Evolutionary conservation across 2,888 invertebrate genomes (phyloP).

Genomic region (Eupithecia subumbrata): DNA sequence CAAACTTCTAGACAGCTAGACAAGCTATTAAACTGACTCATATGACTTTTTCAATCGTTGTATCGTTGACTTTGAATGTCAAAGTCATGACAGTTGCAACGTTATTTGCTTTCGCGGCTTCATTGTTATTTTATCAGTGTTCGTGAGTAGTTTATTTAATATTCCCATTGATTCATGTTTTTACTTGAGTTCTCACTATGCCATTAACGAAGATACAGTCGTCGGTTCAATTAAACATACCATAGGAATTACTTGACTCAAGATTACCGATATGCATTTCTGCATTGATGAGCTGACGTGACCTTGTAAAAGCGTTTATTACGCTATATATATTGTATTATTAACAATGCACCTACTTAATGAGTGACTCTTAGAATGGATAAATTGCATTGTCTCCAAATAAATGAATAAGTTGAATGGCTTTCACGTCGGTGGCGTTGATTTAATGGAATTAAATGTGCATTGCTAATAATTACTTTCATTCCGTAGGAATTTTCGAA

Average conservation of each 20-base stretch:
- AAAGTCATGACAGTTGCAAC: constrained; percentile 28
- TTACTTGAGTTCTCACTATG: constrained; percentile 62
- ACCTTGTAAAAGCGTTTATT: constrained; percentile 6
- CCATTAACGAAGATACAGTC: constrained; percentile 40
- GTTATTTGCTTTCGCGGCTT: constrained; percentile 47
- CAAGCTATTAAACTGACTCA: constrained; percentile 35
- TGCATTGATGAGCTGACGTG: constrained; percentile 21
- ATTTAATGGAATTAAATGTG: constrained; percentile 30
- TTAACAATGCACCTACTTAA: background rate
- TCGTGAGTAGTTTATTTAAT: constrained; percentile 46
- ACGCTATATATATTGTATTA: no score
- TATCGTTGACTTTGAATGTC: constrained; percentile 34
- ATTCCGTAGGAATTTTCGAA: constrained; percentile 47
- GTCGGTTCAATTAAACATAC: constrained; percentile 28
- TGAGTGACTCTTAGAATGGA: background rate
- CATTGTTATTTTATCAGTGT: constrained; percentile 50
- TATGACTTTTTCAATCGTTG: constrained; percentile 48
- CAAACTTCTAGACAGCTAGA: constrained; percentile 40
- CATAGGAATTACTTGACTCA: constrained; percentile 24
- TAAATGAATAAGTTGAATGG: constrained; percentile 33
- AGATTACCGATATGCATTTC: constrained; percentile 38
- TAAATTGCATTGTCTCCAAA: constrained; percentile 34
- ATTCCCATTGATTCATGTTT: constrained; percentile 54
- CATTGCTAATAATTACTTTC: constrained; percentile 47
- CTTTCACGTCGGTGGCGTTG: constrained; percentile 18